These are phyloP conservation scores for Melanotaenia nigrans DNA, from an alignment of 2,797 vertebrate genomes.

Conservation along the genomic window DNA sequence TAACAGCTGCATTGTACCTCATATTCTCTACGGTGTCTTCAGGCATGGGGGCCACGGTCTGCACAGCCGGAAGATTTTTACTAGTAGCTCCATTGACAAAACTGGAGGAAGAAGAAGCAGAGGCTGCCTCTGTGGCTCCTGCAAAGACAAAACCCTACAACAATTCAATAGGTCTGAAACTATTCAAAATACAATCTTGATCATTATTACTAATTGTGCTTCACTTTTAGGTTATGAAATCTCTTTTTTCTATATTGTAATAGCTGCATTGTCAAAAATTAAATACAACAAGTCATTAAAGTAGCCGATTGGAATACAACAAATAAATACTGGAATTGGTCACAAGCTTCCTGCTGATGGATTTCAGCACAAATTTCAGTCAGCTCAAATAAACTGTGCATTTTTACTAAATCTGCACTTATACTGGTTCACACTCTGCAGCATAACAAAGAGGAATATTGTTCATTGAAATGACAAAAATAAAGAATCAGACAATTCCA, in stretches of 20 bases:
- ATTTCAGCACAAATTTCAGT: slow-evolving; percentile 34
- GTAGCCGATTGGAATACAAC: slow-evolving; percentile 1
- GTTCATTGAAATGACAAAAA: slow-evolving; percentile 7
- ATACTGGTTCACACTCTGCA: slow-evolving; percentile 8
- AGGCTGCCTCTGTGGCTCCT: slow-evolving; percentile 92
- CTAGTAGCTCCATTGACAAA: slow-evolving; percentile 98
- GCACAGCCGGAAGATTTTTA: slow-evolving; percentile 97
- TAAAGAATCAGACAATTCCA: neutral
- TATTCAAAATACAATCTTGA: neutral
- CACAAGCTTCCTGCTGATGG: slow-evolving; percentile 13
- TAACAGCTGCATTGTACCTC: slow-evolving; percentile 82
- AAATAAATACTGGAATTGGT: neutral
- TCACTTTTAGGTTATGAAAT: neutral
- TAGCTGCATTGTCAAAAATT: neutral
- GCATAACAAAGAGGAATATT: slow-evolving; percentile 24
- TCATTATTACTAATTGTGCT: neutral
- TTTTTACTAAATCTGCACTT: slow-evolving; percentile 23
- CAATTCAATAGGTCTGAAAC: slow-evolving; percentile 2
- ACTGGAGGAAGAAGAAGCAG: slow-evolving; percentile 91
- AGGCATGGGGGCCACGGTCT: slow-evolving; percentile 96
- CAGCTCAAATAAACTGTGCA: slow-evolving; percentile 36
- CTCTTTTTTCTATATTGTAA: neutral
- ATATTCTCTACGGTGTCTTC: slow-evolving; percentile 96
- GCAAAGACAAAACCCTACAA: slow-evolving; percentile 36
- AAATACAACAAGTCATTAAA: neutral